These are phyloP conservation scores for Dicrostonyx torquatus DNA, from an alignment of 2,797 vertebrate genomes.

Conservation along the genomic window DNA sequence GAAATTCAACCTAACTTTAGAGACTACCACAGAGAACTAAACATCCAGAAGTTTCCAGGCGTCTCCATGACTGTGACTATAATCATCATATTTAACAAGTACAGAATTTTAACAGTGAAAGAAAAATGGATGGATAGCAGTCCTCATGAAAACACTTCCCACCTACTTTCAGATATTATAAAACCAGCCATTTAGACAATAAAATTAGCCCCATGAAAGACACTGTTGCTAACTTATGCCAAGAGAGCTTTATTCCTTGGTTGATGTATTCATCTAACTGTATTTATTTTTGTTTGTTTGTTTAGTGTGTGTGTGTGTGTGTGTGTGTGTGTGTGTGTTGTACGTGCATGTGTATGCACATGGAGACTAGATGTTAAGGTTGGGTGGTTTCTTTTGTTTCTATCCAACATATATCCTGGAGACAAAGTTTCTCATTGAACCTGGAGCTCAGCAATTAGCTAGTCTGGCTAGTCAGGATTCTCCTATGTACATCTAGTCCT, in stretches of 20 bases:
- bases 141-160: neutral
- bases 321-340: too few relatives aligned
- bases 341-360: neutral
- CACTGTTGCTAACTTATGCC: neutral
- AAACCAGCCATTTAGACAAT: neutral
- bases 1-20: slow-evolving; percentile 67
- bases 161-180: neutral
- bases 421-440: neutral
- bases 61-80: neutral
- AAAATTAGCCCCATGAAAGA: neutral
- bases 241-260: neutral
- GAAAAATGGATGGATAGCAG: neutral
- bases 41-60: slow-evolving; percentile 37
- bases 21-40: slow-evolving; percentile 42
- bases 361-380: neutral
- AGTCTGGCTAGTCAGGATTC: neutral
- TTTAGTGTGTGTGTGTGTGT: neutral
- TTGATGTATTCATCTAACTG: neutral
- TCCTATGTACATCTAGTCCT: neutral
- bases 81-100: slow-evolving; percentile 31
- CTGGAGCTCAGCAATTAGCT: neutral
- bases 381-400: neutral
- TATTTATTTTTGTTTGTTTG: neutral
- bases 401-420: too few relatives aligned
- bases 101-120: neutral